Evolutionary conservation across 2,113 vertebrate species (phyloP).

Genomic region (Tetrax tetrax): DNA sequence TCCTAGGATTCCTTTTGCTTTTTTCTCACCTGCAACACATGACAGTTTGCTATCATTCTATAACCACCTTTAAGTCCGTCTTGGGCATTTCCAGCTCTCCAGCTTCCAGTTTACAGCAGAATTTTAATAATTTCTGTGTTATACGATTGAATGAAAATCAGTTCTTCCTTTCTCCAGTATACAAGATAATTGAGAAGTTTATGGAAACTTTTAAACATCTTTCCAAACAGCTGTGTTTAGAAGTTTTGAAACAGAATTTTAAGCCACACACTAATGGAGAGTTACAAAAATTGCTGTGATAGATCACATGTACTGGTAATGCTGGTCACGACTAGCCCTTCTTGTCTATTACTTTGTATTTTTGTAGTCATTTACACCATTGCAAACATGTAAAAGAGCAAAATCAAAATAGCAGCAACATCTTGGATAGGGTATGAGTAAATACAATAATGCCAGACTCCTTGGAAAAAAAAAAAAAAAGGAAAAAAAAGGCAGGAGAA

Average conservation of each 20-base stretch:
- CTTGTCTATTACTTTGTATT: background rate
- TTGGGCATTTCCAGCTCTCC: background rate
- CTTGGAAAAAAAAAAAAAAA: fast-evolving
- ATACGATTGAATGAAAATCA: background rate
- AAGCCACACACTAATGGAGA: background rate
- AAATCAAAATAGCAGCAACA: background rate
- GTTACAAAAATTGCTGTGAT: background rate
- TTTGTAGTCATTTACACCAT: background rate
- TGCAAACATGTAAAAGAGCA: background rate
- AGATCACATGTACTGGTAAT: background rate
- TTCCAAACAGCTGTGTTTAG: background rate
- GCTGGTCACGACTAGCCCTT: background rate
- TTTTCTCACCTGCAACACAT: background rate
- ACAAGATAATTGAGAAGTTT: background rate
- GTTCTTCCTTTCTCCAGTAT: background rate
- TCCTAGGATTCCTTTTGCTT: background rate
- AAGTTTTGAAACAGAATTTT: background rate
- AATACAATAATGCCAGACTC: background rate
- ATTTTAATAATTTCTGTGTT: background rate
- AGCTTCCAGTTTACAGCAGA: background rate
- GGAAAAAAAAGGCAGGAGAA: background rate
- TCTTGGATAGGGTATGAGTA: background rate
- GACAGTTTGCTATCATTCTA: background rate
- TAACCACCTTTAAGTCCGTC: background rate
- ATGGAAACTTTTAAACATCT: background rate